Base-by-base conservation (phyloP, 2,797 vertebrate species). In the Neosilurus mollespiculum region DNA sequence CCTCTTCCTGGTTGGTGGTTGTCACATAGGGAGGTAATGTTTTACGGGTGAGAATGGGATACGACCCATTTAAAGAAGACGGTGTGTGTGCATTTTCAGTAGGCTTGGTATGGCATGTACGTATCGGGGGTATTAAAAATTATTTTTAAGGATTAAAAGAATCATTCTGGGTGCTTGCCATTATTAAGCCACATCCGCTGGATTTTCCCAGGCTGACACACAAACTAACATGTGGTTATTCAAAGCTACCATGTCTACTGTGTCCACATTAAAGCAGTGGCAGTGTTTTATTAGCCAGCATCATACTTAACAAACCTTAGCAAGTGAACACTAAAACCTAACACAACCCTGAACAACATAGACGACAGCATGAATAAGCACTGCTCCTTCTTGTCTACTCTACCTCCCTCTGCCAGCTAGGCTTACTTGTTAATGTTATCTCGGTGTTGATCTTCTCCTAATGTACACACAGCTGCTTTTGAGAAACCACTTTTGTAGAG, bases 191-290 rank as follows among this genome's bases (percentile, higher is more conserved):
- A 22, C 72, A 20, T 34, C 24, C 7, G 54, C 18, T 22, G 10
- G 54, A 10, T 22, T 73, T 76, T 77, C 54, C 30, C 30, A 61
- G 56, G 20, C 73, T 10, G 11, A 54, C 10, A 26, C 3, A 5
- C 20, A 49, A n/a, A n/a, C 49, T 10, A n/a, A 49, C 43, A 12
- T 37, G 7, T n/a, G 37, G 37, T 12, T 70, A n/a, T n/a, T 49
- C 67, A 8, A 53, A 54, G 2, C 10, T 80, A 80, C 83, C 76
- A 66, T 73, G 59, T 64, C 61, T 71, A 56, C 22, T 34, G 75
- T 82, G 65, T 34, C 70, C 81, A 37, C 84, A 84, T 87, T 80
- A 87, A 87, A 87, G 84, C 82, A 49, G 53, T n/a, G 20, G 18
- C 30, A 75, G 26, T 18, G 83, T 81, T 70, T 79, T 34, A 54